Conservation (phyloP, 2,113 vertebrate species). For the Planiliza haematocheilus region DNA sequence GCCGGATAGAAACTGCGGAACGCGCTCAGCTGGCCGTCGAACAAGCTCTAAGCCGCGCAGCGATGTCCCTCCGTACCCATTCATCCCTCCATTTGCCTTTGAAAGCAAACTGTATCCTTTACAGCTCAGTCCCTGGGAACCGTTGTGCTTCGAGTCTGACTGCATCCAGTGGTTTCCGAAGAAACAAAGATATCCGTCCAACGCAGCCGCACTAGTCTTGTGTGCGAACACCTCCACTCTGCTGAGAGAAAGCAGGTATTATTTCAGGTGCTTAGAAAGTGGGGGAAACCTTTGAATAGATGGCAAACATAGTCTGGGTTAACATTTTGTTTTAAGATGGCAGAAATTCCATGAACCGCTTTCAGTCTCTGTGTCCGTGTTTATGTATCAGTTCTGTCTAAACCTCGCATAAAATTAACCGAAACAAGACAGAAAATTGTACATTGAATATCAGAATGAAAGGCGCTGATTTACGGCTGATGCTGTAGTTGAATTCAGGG, state of each 20-base stretch:
- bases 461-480: background rate
- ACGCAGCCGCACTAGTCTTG: constrained; percentile 38
- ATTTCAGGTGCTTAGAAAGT: constrained; percentile 46
- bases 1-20: constrained; percentile 60
- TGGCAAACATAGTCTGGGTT: constrained; percentile 25
- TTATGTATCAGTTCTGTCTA: background rate
- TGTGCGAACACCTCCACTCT: constrained; percentile 56
- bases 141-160: constrained; percentile 39
- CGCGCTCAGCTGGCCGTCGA: constrained; percentile 66
- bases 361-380: constrained; percentile 12
- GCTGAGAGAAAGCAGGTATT: constrained; percentile 48
- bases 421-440: background rate
- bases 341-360: background rate
- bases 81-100: constrained; percentile 43
- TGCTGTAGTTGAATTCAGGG: background rate
- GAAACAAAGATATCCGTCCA: constrained; percentile 61
- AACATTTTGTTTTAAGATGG: background rate
- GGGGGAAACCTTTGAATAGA: constrained; percentile 37
- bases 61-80: constrained; percentile 44
- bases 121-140: constrained; percentile 49
- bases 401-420: background rate
- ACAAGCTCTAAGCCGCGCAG: constrained; percentile 48
- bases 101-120: constrained; percentile 55
- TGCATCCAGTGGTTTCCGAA: constrained; percentile 35
- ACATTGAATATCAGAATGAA: background rate